Conservation (phyloP, 2,113 vertebrate genomes). For the Trogon surrucura region DNA sequence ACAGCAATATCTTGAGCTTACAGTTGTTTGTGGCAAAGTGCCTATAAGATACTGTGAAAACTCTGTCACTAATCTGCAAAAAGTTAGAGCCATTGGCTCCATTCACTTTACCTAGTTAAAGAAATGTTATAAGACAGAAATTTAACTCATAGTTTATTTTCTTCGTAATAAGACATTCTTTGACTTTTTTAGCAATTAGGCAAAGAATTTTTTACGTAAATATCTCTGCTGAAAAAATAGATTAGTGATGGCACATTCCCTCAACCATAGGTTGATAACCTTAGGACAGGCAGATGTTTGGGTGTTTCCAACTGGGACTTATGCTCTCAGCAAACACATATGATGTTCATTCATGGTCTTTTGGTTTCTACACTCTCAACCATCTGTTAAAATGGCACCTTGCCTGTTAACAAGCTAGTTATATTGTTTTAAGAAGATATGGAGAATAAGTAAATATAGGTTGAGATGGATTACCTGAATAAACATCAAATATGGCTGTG, state of each 20-base stretch:
- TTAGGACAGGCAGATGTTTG: conserved; percentile 65
- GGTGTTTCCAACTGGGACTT: conserved; percentile 18
- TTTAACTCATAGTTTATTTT: not conserved
- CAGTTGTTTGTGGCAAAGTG: not conserved
- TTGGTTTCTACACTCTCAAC: conserved; percentile 35
- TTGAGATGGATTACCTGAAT: not conserved
- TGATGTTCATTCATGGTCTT: conserved; percentile 60
- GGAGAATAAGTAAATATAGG: not conserved
- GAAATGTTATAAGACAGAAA: not conserved
- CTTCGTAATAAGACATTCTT: not conserved
- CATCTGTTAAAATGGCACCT: conserved; percentile 65
- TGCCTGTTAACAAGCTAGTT: conserved; percentile 35
- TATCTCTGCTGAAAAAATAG: not conserved
- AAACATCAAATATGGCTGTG: not conserved
- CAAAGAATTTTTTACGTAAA: not conserved
- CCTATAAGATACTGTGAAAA: conserved; percentile 18
- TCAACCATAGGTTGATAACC: conserved; percentile 52
- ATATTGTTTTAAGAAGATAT: conserved; percentile 3
- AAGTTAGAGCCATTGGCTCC: not conserved
- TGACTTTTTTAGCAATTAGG: not conserved
- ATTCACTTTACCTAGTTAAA: not conserved
- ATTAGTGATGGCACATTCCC: conserved; percentile 22
- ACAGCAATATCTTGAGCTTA: not conserved
- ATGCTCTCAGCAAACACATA: conserved; percentile 53
- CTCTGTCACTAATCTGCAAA: not conserved